Percentiles rank a stretch among this genome's conserved stretches.
Conservation (phyloP, 1,140 invertebrate species). For the Colletes gigas region DNA sequence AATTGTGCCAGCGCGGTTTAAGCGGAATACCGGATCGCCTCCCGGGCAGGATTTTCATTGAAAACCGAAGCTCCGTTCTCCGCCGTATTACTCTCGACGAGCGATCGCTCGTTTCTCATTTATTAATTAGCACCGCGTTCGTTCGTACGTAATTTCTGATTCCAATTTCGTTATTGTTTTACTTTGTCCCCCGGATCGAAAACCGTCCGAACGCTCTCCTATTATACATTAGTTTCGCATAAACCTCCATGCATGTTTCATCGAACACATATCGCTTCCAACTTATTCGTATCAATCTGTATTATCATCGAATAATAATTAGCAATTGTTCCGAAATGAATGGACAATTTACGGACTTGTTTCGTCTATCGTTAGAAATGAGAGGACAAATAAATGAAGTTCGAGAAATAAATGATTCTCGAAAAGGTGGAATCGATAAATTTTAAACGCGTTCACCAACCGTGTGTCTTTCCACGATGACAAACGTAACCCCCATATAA, state of each 20-base stretch:
- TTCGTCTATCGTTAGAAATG: too few species aligned
- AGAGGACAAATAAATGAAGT: too few species aligned
- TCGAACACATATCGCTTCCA: too few species aligned
- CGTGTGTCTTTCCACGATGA: too few species aligned
- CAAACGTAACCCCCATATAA: too few species aligned
- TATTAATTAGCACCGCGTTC: neutral
- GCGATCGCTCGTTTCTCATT: neutral
- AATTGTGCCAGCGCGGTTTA: constrained; percentile 3
- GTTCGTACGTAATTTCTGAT: neutral
- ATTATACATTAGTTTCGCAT: neutral
- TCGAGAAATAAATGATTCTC: too few species aligned
- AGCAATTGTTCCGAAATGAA: too few species aligned
- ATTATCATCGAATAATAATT: too few species aligned
- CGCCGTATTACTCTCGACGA: neutral
- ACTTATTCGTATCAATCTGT: too few species aligned
- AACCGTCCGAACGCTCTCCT: neutral
- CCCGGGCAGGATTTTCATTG: neutral
- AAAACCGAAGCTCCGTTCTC: neutral
- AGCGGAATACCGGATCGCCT: neutral
- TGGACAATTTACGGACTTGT: too few species aligned
- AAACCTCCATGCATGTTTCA: neutral
- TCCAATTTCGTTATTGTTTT: neutral
- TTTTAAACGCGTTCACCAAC: too few species aligned
- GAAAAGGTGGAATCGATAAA: too few species aligned
- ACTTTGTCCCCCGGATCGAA: neutral